A percentile compares a stretch with the other conserved stretches of the same genome.
Evolutionary conservation across 1,140 invertebrate species (phyloP).

Genomic region (Trichomalopsis sarcophagae): DNA sequence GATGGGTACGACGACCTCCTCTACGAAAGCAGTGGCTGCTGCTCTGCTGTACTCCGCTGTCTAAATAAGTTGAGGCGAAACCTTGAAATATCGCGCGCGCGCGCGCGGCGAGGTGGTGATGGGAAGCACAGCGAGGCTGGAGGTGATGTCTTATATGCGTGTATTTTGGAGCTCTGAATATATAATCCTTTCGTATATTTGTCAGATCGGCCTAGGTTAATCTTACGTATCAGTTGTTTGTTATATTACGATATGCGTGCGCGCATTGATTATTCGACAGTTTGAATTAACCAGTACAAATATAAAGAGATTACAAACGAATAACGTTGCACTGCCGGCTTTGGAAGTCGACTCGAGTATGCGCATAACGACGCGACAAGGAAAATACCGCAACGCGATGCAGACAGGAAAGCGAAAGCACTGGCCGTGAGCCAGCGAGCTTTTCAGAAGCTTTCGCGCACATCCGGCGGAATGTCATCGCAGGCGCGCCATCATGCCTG

Average conservation of each 20-base stretch:
- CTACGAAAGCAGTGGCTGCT: neutral
- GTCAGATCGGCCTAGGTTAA: too few species aligned
- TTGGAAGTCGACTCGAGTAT: neutral
- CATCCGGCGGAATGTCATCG: slow-evolving; percentile 51
- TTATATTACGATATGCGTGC: too few species aligned
- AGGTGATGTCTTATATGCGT: neutral
- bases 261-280: too few species aligned
- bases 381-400: neutral
- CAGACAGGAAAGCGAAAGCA: slow-evolving; percentile 46
- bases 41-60: neutral
- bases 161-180: too few species aligned
- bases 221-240: too few species aligned
- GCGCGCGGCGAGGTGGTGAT: neutral
- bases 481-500: neutral
- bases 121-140: neutral
- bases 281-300: too few species aligned
- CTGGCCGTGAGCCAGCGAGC: slow-evolving; percentile 56
- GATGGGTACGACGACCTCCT: slow-evolving; percentile 63
- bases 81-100: neutral
- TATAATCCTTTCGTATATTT: too few species aligned
- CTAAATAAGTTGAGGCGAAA: neutral
- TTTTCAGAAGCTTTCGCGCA: slow-evolving; percentile 53
- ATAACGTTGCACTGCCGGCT: too few species aligned
- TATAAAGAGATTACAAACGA: too few species aligned
- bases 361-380: slow-evolving; percentile 4